Base-by-base conservation (phyloP, 2,113 vertebrate species). In the Erythrocercus mccallii region DNA sequence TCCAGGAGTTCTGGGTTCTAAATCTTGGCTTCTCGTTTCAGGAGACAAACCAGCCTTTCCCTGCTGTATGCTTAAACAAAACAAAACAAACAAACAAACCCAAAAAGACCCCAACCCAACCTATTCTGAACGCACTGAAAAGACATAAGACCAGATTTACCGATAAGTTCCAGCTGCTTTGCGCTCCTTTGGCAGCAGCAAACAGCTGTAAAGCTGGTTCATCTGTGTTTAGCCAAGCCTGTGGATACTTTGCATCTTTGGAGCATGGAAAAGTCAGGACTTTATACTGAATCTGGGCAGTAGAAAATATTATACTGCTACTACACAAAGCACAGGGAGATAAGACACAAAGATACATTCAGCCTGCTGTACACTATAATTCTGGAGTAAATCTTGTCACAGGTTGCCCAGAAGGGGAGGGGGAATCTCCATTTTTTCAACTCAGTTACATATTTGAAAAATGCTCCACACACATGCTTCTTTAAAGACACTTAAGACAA, bases 151-250 rank as follows among this genome's bases (percentile, higher is more conserved):
- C 17, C 73, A 91, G 45, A 76, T 92, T 69, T 62, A 79, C 40
- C 85, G 81, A 80, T 84, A 88, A 90, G 28, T 90, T 93, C 82
- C 74, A 94, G 85, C 79, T 96, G 85, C 81, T 83, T 66, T 95
- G 79, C 56, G 30, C 58, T 93, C 62, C 44, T 70, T 54, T 80
- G 54, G 71, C 87, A 92, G 86, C 4, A 9, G 14, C 24, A 56
- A 95, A 58, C 30, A 88, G 35, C 74, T 94, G 60, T 81, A 88
- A 90, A 90, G 12, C 10, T 54, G 60, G 27, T 66, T 94, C 88
- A 50, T 65, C 66, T 85, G 38, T 4, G 6, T 38, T 93, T 68
- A 88, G 79, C 60, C 82, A 80, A 80, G 62, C 37, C 71, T 68
- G 45, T 4, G 42, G 64, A 74, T 71, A 53, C 15, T 92, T 77